Percentiles rank a stretch among this genome's conserved stretches.
These are phyloP conservation scores for Austrofundulus limnaeus DNA, from an alignment of 2,113 vertebrate species.

Conservation along the genomic window DNA sequence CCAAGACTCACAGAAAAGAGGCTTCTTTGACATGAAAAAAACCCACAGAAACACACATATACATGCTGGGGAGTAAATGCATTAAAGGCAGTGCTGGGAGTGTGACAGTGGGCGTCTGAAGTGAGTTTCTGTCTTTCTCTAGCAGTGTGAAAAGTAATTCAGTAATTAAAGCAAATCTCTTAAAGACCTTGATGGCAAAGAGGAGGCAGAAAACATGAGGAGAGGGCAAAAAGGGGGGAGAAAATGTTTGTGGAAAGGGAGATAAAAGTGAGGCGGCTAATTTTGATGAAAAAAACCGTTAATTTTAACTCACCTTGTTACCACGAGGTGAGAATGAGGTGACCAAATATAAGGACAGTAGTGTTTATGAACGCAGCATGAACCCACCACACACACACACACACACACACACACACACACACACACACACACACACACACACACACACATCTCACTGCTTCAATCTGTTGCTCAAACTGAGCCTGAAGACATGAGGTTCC, in stretches of 20 bases:
- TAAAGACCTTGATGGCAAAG: slow-evolving; percentile 45
- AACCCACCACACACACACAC: slow-evolving; percentile 20
- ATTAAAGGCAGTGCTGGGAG: slow-evolving; percentile 48
- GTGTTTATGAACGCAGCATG: too few species aligned
- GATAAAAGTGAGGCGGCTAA: slow-evolving; percentile 60
- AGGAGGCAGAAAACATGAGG: slow-evolving; percentile 53
- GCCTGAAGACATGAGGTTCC: slow-evolving; percentile 42
- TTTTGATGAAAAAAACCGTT: slow-evolving; percentile 62
- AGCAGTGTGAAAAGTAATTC: slow-evolving; percentile 66
- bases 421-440: slow-evolving; percentile 17
- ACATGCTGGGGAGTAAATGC: slow-evolving; percentile 6
- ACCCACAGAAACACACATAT: not conserved
- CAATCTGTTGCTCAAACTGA: slow-evolving; percentile 5
- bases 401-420: slow-evolving; percentile 13
- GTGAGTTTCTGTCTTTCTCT: slow-evolving; percentile 54
- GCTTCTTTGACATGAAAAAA: slow-evolving; percentile 12
- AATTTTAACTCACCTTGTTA: slow-evolving; percentile 57
- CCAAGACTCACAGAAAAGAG: not conserved
- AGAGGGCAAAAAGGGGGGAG: slow-evolving; percentile 41
- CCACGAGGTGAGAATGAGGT: slow-evolving; percentile 40
- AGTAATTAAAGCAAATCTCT: slow-evolving; percentile 74
- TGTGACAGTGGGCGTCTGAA: slow-evolving; percentile 55
- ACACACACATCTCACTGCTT: slow-evolving; percentile 9
- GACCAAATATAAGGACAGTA: slow-evolving; percentile 44
- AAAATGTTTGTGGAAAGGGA: slow-evolving; percentile 23